These are phyloP conservation scores for Echinops telfairi DNA, from an alignment of 2,113 vertebrate species.

Conservation along the genomic window DNA sequence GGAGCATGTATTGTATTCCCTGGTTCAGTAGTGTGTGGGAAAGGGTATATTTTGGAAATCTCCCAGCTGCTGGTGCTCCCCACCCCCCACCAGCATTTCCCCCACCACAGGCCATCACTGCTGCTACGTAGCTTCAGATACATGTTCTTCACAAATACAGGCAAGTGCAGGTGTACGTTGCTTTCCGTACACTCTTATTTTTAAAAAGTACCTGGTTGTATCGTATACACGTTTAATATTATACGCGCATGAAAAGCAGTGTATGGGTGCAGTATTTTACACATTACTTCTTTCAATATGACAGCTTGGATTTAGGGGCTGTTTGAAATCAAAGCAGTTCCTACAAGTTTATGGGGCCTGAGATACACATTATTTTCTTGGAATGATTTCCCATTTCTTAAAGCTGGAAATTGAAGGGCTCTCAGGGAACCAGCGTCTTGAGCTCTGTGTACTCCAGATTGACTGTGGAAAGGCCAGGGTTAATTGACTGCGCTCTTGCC, in stretches of 20 bases:
- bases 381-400: slow-evolving; percentile 31
- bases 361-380: slow-evolving; percentile 40
- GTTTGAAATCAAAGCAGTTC: slow-evolving; percentile 30
- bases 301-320: slow-evolving; percentile 47
- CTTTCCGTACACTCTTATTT: slow-evolving; percentile 17
- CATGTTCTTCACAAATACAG: not conserved
- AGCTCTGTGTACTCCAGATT: not conserved
- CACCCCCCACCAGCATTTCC: not conserved
- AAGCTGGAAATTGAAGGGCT: slow-evolving; percentile 13
- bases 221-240: slow-evolving; percentile 1
- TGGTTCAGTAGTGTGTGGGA: not conserved
- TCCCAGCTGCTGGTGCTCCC: not conserved
- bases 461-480: slow-evolving; percentile 31
- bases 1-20: not conserved
- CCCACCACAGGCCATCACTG: not conserved
- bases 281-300: not conserved
- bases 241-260: not conserved
- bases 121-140: slow-evolving; percentile 45
- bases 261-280: not conserved
- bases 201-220: not conserved
- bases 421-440: not conserved
- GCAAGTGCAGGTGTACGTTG: not conserved
- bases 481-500: slow-evolving; percentile 51
- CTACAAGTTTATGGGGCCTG: slow-evolving; percentile 24
- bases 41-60: not conserved